Base-by-base conservation (phyloP, 2,113 vertebrate genomes). In the Cygnus atratus region DNA sequence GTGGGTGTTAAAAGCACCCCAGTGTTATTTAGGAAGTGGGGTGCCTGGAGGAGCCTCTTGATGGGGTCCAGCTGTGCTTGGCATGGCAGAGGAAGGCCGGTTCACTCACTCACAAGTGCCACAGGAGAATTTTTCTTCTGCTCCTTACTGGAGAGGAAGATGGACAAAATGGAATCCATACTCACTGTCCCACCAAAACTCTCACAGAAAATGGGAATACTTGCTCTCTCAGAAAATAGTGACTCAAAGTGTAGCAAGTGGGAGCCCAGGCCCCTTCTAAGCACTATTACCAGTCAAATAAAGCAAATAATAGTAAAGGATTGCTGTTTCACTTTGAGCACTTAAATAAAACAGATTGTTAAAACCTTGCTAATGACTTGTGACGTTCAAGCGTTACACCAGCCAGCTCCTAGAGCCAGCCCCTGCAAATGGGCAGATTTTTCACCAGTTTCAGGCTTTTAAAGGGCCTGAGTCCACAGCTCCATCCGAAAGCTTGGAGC, bases 301-400 rank as follows among this genome's bases (percentile, higher is more conserved):
- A 97, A 89, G 74, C 89, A 92, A 77, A 11, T 93, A 96, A 96
- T 95, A 93, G 84, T 67, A 88, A 95, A 92, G 55, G 76, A 97
- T 92, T 81, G 88, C 89, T 91, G 63, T 11, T 91, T 91, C 89
- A 87, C 61, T 93, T 89, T 66, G 55, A 44, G 39, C 39, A 79
- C 48, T 92, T 84, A 43, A 88, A 84, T 65, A 79, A 84, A 91
- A 75, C 33, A 72, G 26, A 68, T n/a, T 79, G 93, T 71, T 17
- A 68, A 82, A 92, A 43, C 65, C 81, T 75, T 24, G 35, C 48
- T 92, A 84, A 94, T 68, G 43, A 48, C 57, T 84, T 84, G 83
- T 4, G 52, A 77, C 11, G 1, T 78, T 48, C 1, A 3, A 35
- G 43, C 33, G 6, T 33, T 71, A 4, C 1, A 73, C 35, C 44